Percentiles rank a stretch among this genome's conserved stretches.
Conservation (phyloP, 2,113 vertebrate genomes). For the Sceloporus tristichus region DNA sequence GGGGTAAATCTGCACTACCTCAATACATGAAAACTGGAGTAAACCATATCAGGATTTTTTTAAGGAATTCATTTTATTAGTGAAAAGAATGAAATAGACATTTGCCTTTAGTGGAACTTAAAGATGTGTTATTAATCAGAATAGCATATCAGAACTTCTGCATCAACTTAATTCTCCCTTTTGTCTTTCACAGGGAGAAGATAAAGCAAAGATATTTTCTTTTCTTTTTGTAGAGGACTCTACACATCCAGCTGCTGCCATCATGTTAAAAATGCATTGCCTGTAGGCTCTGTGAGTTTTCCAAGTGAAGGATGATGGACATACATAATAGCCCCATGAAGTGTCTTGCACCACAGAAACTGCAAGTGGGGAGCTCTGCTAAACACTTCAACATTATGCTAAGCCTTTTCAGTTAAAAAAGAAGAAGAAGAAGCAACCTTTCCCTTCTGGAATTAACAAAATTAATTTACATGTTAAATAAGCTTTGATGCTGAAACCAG, state of each 20-base stretch:
- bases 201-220: not conserved
- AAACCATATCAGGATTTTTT: not conserved
- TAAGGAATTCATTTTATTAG: not conserved
- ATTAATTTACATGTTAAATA: constrained; percentile 55
- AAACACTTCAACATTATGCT: constrained; percentile 24
- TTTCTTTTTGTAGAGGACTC: not conserved
- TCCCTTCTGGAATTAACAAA: constrained; percentile 32
- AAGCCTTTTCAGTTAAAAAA: constrained; percentile 18
- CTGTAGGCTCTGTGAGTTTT: not conserved
- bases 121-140: not conserved
- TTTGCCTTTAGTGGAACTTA: not conserved
- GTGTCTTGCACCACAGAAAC: not conserved
- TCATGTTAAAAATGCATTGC: not conserved
- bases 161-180: not conserved
- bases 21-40: not conserved
- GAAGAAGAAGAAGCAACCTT: not conserved
- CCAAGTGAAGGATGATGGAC: not conserved
- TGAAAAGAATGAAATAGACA: not conserved
- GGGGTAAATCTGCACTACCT: not conserved
- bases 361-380: not conserved
- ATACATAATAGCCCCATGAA: not conserved
- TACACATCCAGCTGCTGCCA: constrained; percentile 20
- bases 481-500: constrained; percentile 43
- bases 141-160: not conserved
- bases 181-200: not conserved